Evolutionary conservation across 2,797 vertebrate species (phyloP).

Genomic region (Pteronotus mesoamericanus): DNA sequence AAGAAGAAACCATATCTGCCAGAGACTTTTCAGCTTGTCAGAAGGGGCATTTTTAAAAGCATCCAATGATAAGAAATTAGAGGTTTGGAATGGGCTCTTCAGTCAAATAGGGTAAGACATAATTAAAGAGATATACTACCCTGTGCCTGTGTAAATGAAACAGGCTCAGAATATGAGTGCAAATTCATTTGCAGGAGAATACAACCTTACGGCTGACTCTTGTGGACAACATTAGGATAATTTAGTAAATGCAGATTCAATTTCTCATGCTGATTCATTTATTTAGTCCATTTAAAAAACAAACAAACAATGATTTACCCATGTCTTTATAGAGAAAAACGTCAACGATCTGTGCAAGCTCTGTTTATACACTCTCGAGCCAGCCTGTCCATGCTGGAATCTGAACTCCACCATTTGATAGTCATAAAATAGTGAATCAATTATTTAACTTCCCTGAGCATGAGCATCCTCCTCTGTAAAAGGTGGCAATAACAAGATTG

Average conservation of each 20-base stretch:
- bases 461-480: conserved; percentile 3
- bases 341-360: not conserved
- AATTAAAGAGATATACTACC: not conserved
- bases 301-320: not conserved
- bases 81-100: not conserved
- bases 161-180: not conserved
- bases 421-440: not conserved
- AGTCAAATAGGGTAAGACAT: not conserved
- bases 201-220: not conserved
- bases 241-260: not conserved
- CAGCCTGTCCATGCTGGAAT: not conserved
- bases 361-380: not conserved
- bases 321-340: not conserved
- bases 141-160: not conserved
- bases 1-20: conserved; percentile 38
- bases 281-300: not conserved
- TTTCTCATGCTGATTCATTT: not conserved
- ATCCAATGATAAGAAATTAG: not conserved
- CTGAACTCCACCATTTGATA: not conserved
- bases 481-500: not conserved
- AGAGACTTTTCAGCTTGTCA: conserved; percentile 29
- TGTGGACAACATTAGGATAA: not conserved
- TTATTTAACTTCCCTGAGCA: not conserved
- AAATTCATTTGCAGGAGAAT: not conserved
- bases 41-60: not conserved